Evolutionary conservation across 2,888 invertebrate species (phyloP).

Genomic region (Strigamia transsilvanica): DNA sequence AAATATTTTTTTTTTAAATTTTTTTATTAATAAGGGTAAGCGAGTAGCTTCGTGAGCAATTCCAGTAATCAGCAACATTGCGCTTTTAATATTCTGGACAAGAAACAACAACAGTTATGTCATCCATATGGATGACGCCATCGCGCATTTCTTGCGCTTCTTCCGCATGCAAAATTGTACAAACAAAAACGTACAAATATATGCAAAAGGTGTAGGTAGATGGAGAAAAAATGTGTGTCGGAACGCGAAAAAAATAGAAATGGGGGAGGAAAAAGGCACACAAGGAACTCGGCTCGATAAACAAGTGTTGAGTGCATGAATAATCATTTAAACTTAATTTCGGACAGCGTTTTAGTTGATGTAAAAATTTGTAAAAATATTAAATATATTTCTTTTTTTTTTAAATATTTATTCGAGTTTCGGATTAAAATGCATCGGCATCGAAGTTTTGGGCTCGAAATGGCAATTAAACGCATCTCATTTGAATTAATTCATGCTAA

Average conservation of each 20-base stretch:
- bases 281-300: neutral
- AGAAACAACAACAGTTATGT: conserved; percentile 8
- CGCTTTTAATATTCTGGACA: conserved; percentile 35
- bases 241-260: neutral
- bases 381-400: neutral
- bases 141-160: neutral
- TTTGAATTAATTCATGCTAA: conserved; percentile 54
- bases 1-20: neutral
- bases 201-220: conserved; percentile 32
- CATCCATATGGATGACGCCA: conserved; percentile 35
- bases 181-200: conserved; percentile 29
- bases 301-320: conserved; percentile 10
- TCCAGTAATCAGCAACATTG: conserved; percentile 25
- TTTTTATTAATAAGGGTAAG: neutral
- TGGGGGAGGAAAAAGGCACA: neutral
- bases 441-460: neutral
- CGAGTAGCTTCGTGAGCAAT: conserved; percentile 32
- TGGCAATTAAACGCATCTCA: conserved; percentile 54
- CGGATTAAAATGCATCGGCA: conserved; percentile 22
- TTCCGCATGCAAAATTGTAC: conserved; percentile 37
- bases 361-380: too few relatives aligned
- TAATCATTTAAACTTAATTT: neutral
- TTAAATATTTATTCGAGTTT: too few relatives aligned
- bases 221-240: neutral
- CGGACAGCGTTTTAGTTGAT: neutral